A percentile compares a stretch with the other conserved stretches of the same genome.
Conservation (phyloP, 2,888 invertebrate genomes). For the Athalia circularis region DNA sequence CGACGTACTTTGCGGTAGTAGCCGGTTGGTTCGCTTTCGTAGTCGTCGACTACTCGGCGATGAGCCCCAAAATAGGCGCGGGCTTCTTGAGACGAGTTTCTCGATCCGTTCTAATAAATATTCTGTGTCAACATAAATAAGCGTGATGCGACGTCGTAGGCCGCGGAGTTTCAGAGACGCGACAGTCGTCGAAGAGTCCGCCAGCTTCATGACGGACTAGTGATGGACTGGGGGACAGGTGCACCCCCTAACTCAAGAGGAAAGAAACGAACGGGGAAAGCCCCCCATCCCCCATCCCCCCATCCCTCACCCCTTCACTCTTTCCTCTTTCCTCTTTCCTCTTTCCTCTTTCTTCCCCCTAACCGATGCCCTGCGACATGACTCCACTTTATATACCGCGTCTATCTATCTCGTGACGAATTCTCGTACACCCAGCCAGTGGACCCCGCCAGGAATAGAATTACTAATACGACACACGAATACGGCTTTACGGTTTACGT, state of each 20-base stretch:
- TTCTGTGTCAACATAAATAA: slow-evolving; percentile 73
- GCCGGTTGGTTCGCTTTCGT: slow-evolving; percentile 44
- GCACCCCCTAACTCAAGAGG: slow-evolving; percentile 58
- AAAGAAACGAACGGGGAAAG: slow-evolving; percentile 1
- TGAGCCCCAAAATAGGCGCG: slow-evolving; percentile 60
- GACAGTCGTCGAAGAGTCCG: slow-evolving; percentile 48
- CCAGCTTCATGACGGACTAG: slow-evolving; percentile 67
- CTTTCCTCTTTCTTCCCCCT: slow-evolving; percentile 49
- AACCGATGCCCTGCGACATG: too few species aligned
- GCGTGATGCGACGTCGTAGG: slow-evolving; percentile 62
- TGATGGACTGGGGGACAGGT: slow-evolving; percentile 72
- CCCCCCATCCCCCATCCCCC: slow-evolving; percentile 27
- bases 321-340: not conserved
- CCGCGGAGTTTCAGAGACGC: slow-evolving; percentile 50
- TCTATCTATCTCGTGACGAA: slow-evolving; percentile 47
- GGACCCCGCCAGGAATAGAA: slow-evolving; percentile 35
- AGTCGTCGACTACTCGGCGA: slow-evolving; percentile 26
- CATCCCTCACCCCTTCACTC: not conserved
- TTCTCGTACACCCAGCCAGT: slow-evolving; percentile 3
- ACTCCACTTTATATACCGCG: too few species aligned
- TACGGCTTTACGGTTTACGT: slow-evolving; percentile 37
- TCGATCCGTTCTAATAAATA: slow-evolving; percentile 74
- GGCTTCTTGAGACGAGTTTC: slow-evolving; percentile 45
- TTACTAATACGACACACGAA: slow-evolving; percentile 46
- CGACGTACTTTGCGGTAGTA: slow-evolving; percentile 40